Conservation (phyloP, 2,888 invertebrate genomes). For the Macroteleia sp. region DNA sequence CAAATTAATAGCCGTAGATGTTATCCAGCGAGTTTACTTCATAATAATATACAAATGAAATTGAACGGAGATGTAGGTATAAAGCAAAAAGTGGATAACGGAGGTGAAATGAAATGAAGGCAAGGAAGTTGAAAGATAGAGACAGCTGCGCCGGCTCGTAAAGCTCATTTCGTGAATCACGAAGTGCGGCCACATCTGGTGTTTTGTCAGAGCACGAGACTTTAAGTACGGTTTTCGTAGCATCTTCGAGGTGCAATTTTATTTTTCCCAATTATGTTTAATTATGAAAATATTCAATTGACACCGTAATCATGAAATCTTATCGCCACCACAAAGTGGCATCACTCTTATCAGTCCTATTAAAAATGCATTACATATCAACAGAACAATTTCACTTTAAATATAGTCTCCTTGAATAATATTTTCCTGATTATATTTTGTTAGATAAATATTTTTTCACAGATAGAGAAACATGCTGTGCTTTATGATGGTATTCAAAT, state of each 20-base stretch:
- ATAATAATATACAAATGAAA: neutral
- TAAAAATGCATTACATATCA: neutral
- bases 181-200: constrained; percentile 51
- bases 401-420: too few relatives aligned
- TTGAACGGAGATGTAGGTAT: constrained; percentile 12
- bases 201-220: constrained; percentile 47
- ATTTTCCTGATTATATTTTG: too few relatives aligned
- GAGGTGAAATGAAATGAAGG: constrained; percentile 36
- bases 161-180: constrained; percentile 60
- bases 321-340: too few relatives aligned
- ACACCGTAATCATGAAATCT: too few relatives aligned
- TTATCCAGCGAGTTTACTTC: too few relatives aligned
- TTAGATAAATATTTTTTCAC: too few relatives aligned
- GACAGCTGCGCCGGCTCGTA: constrained; percentile 58
- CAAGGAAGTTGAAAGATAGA: constrained; percentile 47
- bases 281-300: too few relatives aligned
- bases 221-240: constrained; percentile 30
- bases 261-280: constrained; percentile 7
- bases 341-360: neutral
- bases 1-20: too few relatives aligned
- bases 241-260: constrained; percentile 14
- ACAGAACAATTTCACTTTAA: too few relatives aligned
- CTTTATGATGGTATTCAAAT: too few relatives aligned
- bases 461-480: too few relatives aligned
- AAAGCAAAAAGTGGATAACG: constrained; percentile 27